Evolutionary conservation across 2,113 vertebrate genomes (phyloP).

Genomic region (Trichomycterus rosablanca): DNA sequence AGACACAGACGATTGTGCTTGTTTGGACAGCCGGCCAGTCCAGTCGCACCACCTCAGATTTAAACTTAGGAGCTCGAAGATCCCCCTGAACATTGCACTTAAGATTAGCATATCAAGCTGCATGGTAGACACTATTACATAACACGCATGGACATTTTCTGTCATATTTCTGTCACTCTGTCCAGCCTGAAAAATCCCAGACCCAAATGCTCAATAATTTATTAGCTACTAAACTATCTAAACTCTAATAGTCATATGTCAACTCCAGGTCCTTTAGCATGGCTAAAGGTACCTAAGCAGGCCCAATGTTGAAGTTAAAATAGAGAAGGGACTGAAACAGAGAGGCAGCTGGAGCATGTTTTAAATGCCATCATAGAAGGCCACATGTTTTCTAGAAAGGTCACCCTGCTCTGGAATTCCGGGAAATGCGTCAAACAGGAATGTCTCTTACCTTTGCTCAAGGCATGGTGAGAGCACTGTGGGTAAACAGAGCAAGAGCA

Average conservation of each 20-base stretch:
- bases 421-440: constrained; percentile 27
- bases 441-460: constrained; percentile 2
- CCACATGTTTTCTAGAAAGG: constrained; percentile 7
- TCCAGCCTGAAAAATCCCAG: no score
- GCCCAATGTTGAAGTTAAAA: background rate
- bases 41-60: no score
- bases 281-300: background rate
- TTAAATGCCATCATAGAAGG: constrained; percentile 6
- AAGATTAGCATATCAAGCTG: no score
- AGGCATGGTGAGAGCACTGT: constrained; percentile 42
- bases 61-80: no score
- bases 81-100: no score
- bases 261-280: background rate
- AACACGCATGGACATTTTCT: no score
- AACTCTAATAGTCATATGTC: background rate
- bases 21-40: no score
- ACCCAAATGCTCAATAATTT: no score
- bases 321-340: background rate
- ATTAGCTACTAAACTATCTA: no score
- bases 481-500: constrained; percentile 39
- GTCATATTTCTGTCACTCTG: no score
- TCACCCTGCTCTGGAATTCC: constrained; percentile 18
- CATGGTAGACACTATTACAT: no score
- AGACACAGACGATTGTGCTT: no score
- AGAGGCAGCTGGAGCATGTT: background rate